Conservation (phyloP, 2,797 vertebrate species). For the Aselliscus stoliczkanus region DNA sequence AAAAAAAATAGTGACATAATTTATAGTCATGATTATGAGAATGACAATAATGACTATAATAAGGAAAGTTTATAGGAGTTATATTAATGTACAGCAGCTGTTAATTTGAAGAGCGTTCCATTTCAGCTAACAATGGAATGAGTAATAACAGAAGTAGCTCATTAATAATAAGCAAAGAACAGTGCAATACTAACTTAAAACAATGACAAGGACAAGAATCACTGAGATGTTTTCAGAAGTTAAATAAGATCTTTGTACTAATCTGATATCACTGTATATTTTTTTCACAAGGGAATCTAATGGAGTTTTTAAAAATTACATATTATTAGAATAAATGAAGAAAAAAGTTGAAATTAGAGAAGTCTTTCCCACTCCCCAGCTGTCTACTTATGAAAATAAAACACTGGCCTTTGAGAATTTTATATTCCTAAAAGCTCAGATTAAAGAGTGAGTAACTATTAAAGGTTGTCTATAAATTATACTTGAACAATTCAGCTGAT, state of each 20-base stretch:
- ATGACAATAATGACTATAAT: neutral
- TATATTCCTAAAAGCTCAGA: constrained; percentile 12
- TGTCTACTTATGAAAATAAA: neutral
- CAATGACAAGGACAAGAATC: neutral
- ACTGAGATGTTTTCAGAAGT: neutral
- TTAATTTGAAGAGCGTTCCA: neutral
- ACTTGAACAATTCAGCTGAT: neutral
- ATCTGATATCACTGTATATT: neutral
- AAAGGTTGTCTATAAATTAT: constrained; percentile 19
- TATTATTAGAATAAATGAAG: neutral
- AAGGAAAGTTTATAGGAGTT: neutral
- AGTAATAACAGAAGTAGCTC: neutral
- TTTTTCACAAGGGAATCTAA: neutral
- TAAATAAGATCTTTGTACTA: neutral
- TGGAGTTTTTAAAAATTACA: neutral
- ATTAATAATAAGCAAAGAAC: neutral
- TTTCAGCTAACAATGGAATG: neutral
- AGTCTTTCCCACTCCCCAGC: neutral
- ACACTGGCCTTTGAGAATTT: neutral
- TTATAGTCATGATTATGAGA: neutral
- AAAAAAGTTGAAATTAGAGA: neutral
- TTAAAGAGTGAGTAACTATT: neutral
- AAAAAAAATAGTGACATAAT: neutral
- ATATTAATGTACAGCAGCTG: neutral
- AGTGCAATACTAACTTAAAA: neutral